phyloP scores from a whole-genome alignment of 2,888 invertebrate genomes.

The Latheticus oryzae region DNA sequence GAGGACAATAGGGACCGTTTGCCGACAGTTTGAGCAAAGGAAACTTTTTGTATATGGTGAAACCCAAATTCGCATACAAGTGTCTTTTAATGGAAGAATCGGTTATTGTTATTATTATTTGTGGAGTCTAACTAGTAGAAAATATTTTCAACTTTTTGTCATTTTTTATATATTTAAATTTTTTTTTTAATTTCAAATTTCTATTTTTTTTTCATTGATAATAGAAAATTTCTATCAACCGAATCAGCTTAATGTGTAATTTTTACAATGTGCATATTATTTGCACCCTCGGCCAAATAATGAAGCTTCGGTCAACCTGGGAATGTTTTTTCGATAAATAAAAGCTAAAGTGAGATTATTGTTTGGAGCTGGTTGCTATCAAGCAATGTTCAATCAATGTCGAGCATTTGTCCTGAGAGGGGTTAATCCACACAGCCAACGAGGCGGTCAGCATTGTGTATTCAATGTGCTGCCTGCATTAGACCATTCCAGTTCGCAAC shows the following conservation, averaged over 20 bases:
- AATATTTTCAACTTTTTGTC: no score
- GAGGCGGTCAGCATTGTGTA: conserved; percentile 62
- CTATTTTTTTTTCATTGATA: no score
- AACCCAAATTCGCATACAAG: conserved; percentile 30
- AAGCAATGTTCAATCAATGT: conserved; percentile 52
- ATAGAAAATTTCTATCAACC: no score
- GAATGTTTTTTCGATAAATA: conserved; percentile 49
- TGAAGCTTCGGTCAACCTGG: conserved; percentile 46
- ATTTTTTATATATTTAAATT: no score
- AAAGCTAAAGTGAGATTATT: conserved; percentile 51
- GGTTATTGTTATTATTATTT: conserved; percentile 39
- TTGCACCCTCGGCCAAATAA: no score
- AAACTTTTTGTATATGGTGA: conserved; percentile 16
- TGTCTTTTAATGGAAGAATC: conserved; percentile 10
- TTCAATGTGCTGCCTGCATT: conserved; percentile 61
- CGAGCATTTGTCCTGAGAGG: conserved; percentile 46
- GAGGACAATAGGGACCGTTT: conserved; percentile 21
- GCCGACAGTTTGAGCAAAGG: conserved; percentile 31
- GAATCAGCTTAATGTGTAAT: no score
- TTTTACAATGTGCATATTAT: no score
- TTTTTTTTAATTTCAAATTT: no score
- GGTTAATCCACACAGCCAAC: conserved; percentile 39
- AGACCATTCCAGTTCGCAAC: conserved; percentile 62
- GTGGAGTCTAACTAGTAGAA: conserved; percentile 23
- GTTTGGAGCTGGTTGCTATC: conserved; percentile 48